phyloP scores from a whole-genome alignment of 2,888 invertebrate genomes.

The Coenonympha glycerion region DNA sequence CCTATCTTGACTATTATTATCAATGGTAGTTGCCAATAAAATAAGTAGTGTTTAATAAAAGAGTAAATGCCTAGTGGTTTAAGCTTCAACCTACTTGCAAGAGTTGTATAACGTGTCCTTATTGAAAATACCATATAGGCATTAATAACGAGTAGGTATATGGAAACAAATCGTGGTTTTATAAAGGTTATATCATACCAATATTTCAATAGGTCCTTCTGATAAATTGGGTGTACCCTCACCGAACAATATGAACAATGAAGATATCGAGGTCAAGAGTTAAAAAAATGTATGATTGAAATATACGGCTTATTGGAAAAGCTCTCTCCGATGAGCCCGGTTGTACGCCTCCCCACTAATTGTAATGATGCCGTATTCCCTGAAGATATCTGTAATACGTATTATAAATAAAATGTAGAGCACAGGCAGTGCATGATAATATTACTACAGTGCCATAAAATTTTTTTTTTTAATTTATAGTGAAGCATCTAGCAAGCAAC shows the following conservation, averaged over 20 bases:
- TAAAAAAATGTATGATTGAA: constrained; percentile 9
- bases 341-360: neutral
- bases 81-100: no score
- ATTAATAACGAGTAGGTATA: no score
- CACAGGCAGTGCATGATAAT: no score
- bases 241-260: constrained; percentile 31
- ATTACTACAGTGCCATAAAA: neutral
- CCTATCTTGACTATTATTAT: no score
- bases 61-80: no score
- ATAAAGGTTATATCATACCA: neutral
- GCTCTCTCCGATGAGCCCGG: neutral
- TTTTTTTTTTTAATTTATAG: no score
- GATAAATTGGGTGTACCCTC: constrained; percentile 44
- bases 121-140: no score
- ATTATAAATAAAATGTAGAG: neutral
- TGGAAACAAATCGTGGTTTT: neutral
- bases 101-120: neutral
- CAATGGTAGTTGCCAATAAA: no score
- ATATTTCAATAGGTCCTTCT: no score
- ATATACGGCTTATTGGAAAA: constrained; percentile 1
- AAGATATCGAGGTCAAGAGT: constrained; percentile 23
- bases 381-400: neutral
- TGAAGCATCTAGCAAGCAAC: no score
- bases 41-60: no score
- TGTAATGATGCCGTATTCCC: neutral